Conservation (phyloP, 2,113 vertebrate species). For the Lasiurus cinereus region DNA sequence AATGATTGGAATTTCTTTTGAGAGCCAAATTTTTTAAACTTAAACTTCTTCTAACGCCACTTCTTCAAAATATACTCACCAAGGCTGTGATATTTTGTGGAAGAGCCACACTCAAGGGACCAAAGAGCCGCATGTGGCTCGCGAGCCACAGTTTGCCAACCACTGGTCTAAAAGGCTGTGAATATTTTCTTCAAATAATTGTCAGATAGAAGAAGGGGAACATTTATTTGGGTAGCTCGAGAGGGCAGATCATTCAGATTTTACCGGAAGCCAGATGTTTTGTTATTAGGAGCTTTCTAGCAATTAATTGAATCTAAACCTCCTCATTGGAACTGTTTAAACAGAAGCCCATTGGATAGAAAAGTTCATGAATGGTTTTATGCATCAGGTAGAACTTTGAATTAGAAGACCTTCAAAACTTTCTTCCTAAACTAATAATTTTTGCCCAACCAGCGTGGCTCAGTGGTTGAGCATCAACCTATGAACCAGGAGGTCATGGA, state of each 20-base stretch:
- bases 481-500: too few species aligned
- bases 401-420: constrained; percentile 20
- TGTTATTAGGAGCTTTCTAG: constrained; percentile 3
- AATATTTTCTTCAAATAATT: constrained; percentile 57
- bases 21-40: too few species aligned
- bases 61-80: too few species aligned
- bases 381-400: constrained; percentile 39
- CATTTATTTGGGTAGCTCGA: constrained; percentile 48
- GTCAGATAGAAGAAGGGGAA: background rate
- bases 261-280: constrained; percentile 40
- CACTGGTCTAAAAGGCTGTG: constrained; percentile 34
- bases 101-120: too few species aligned
- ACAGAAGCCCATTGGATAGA: constrained; percentile 39
- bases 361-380: constrained; percentile 31
- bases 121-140: too few species aligned
- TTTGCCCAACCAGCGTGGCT: background rate
- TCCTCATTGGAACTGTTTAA: constrained; percentile 29
- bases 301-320: constrained; percentile 44
- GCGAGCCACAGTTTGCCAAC: too few species aligned
- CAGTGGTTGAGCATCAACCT: too few species aligned
- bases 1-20: too few species aligned
- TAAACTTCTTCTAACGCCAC: too few species aligned
- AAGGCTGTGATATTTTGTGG: too few species aligned
- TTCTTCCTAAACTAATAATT: background rate
- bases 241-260: constrained; percentile 25